Evolutionary conservation across 2,797 vertebrate species (phyloP).

Genomic region (Syndactyla subalaris): DNA sequence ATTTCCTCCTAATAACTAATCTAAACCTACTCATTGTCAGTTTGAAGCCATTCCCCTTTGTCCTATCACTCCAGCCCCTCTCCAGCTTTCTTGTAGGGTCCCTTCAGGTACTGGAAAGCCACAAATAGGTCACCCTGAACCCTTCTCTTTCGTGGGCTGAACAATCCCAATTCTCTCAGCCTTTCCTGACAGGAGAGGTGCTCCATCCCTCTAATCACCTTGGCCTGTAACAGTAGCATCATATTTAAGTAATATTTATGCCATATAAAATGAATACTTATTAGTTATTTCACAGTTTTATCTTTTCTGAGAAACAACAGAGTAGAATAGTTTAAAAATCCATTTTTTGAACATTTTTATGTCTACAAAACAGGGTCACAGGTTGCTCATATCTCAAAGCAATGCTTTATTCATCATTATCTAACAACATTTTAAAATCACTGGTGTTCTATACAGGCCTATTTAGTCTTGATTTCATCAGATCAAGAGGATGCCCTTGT

Average conservation of each 20-base stretch:
- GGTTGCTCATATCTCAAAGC: background rate
- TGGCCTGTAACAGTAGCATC: background rate
- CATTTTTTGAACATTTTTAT: conserved; percentile 1
- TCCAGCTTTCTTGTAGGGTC: background rate
- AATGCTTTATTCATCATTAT: background rate
- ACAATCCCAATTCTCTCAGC: no score
- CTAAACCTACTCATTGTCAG: no score
- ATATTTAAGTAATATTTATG: background rate
- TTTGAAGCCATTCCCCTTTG: background rate
- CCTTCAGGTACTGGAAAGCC: background rate
- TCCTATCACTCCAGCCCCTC: background rate
- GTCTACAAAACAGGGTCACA: background rate
- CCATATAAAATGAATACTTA: background rate
- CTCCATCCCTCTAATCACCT: background rate
- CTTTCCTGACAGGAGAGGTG: background rate
- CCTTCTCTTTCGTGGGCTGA: background rate
- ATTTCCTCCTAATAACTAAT: background rate
- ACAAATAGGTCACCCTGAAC: accelerated
- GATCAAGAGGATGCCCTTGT: background rate
- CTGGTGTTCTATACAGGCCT: background rate
- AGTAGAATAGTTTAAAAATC: background rate
- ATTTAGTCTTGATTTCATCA: background rate
- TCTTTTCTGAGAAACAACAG: background rate
- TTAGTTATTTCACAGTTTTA: background rate
- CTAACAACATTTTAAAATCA: background rate